Evolutionary conservation across 2,113 vertebrate genomes (phyloP), one percentile per base, ranked within the genome.

Genomic region (Gobiocypris rarus): DNA sequence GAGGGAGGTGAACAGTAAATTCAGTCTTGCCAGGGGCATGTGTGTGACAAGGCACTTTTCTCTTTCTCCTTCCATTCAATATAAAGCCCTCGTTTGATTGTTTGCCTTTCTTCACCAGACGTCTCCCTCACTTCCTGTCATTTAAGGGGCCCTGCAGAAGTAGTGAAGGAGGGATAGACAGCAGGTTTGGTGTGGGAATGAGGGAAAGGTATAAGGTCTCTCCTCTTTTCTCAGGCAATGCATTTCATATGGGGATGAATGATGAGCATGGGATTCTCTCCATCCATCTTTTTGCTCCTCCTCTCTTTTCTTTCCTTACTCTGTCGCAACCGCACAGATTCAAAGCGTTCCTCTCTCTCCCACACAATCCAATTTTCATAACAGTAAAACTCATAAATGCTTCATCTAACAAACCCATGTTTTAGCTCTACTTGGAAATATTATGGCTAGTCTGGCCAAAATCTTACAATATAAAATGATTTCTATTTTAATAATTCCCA

Each of bases 61-160:
- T 76, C 43, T 61, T 59, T 58, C 82, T 48, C 38, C 17, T 43
- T 41, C 45, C 11, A 34, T 82, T 58, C 70, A 75, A 54, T 67
- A 87, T 70, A 79, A 82, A 86, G 70, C 67, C 75, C 19, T 22
- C 50, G 56, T 85, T 86, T 83, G 45, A 84, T 81, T 74, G 76
- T 81, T 86, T 86, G 81, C 76, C 61, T 50, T 82, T 22, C 79
- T 73, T 84, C 86, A 75, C 65, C 77, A 82, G 70, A 70, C 71
- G 28, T 82, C 81, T 86, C 84, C 67, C 80, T 81, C 65, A 79
- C 87, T 88, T 89, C 84, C 79, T 83, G 82, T 59, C 67, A 67
- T 89, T 73, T 78, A 75, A 84, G 86, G 58, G 84, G 81, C 84
- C 76, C 84, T 83, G 86, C 41, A 83, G 84, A 82, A 69, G 71